These are phyloP conservation scores for Amphimedon queenslandica DNA, from an alignment of 37 sponge, comb jelly and placozoan species.

Conservation along the genomic window DNA sequence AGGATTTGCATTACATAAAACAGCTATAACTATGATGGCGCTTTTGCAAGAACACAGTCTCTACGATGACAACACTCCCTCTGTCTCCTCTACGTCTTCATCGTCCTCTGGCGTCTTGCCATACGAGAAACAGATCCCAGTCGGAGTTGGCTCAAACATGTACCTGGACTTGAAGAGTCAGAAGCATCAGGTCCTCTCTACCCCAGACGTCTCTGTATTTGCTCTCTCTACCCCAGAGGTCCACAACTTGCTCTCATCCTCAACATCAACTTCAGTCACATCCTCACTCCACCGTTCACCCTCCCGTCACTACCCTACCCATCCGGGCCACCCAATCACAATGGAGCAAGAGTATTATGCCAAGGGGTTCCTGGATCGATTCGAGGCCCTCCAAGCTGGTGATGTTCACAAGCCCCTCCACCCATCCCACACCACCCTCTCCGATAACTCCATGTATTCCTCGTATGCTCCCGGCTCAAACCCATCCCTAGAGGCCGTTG, in stretches of 20 bases:
- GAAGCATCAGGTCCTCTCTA: slow-evolving; percentile 15
- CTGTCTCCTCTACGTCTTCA: slow-evolving; percentile 17
- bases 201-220: slow-evolving; percentile 2
- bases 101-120: too few relatives aligned
- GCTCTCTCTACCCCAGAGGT: slow-evolving; percentile 54
- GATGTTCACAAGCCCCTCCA: background rate
- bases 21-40: slow-evolving; percentile 28
- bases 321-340: slow-evolving; percentile 30
- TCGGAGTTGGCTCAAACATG: background rate
- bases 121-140: too few relatives aligned
- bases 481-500: slow-evolving; percentile 46
- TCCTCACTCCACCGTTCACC: slow-evolving; percentile 38
- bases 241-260: slow-evolving; percentile 18
- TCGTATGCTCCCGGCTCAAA: slow-evolving; percentile 6
- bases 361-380: slow-evolving; percentile 63
- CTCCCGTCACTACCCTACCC: slow-evolving; percentile 25
- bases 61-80: slow-evolving; percentile 40
- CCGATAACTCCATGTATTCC: background rate
- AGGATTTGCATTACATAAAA: background rate
- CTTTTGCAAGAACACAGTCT: slow-evolving; percentile 50
- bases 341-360: slow-evolving; percentile 82
- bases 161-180: slow-evolving; percentile 15
- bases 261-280: slow-evolving; percentile 13
- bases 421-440: background rate
- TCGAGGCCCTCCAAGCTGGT: slow-evolving; percentile 13